Conservation (phyloP, 2,797 vertebrate genomes). For the Bradypodion pumilum region DNA sequence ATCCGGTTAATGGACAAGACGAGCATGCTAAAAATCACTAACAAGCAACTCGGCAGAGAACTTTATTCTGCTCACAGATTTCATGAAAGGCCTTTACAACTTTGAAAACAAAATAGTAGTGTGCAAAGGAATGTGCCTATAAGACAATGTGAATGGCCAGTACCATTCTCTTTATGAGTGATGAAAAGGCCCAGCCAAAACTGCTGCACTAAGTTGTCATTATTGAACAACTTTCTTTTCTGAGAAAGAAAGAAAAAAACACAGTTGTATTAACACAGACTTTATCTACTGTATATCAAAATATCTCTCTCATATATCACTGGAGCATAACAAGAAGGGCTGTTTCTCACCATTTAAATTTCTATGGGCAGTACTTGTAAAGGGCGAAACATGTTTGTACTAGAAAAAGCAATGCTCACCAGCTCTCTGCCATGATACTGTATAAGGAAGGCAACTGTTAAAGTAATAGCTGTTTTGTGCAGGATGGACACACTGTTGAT, state of each 20-base stretch:
- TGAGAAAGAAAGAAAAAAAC: neutral
- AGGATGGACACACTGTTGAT: neutral
- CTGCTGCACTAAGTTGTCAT: neutral
- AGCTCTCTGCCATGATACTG: no score
- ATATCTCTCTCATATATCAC: neutral
- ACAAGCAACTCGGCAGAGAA: slow-evolving; percentile 53
- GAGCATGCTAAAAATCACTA: slow-evolving; percentile 48
- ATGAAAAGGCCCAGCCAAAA: neutral
- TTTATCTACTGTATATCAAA: slow-evolving; percentile 25
- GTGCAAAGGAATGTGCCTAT: slow-evolving; percentile 30
- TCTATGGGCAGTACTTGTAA: neutral
- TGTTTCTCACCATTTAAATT: neutral
- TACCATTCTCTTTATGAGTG: neutral
- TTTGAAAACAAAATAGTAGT: slow-evolving; percentile 34
- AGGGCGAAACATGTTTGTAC: neutral
- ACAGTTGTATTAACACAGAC: neutral
- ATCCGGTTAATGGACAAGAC: slow-evolving; percentile 40
- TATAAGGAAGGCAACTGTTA: neutral
- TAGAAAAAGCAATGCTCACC: accelerated
- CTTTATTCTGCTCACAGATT: slow-evolving; percentile 52
- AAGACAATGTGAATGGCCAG: slow-evolving; percentile 6
- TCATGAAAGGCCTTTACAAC: slow-evolving; percentile 40
- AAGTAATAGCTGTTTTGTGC: neutral
- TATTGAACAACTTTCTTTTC: neutral
- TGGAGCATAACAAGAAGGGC: neutral